Percentiles rank a stretch among this genome's conserved stretches.
Evolutionary conservation across 2,888 invertebrate species (phyloP).

Genomic region (Pseudeuparius sepicola): DNA sequence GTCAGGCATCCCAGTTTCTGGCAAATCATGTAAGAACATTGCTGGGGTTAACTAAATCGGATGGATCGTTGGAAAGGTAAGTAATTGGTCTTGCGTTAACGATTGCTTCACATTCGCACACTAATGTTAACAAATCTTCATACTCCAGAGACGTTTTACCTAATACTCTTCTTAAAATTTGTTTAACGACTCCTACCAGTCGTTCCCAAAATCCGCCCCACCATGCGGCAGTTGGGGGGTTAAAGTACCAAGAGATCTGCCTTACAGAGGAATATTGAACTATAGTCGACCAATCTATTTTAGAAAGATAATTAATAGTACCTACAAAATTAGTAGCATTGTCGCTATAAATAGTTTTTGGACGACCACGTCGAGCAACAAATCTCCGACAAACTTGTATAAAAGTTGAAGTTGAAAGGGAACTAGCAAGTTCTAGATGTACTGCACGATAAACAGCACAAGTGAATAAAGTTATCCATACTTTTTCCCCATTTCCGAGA

Average conservation of each 20-base stretch:
- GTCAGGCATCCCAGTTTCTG: slow-evolving; percentile 17
- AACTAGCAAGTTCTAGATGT: slow-evolving; percentile 16
- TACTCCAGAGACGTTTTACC: slow-evolving; percentile 26
- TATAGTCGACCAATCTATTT: too few relatives aligned
- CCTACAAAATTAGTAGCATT: slow-evolving; percentile 17
- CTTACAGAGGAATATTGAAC: slow-evolving; percentile 14
- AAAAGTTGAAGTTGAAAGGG: slow-evolving; percentile 28
- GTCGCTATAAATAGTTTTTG: too few relatives aligned
- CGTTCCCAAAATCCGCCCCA: too few relatives aligned
- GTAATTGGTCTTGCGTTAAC: too few relatives aligned
- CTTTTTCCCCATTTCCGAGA: slow-evolving; percentile 16
- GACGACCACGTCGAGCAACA: slow-evolving; percentile 15
- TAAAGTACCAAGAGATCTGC: slow-evolving; percentile 30
- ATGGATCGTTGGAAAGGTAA: too few relatives aligned
- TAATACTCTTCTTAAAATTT: slow-evolving; percentile 29
- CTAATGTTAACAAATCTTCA: slow-evolving; percentile 23
- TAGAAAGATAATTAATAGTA: too few relatives aligned
- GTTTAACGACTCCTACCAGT: slow-evolving; percentile 33
- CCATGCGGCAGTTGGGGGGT: too few relatives aligned
- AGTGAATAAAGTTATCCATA: slow-evolving; percentile 18
- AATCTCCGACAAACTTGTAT: slow-evolving; percentile 9
- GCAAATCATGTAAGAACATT: slow-evolving; percentile 23
- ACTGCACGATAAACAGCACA: slow-evolving; percentile 19
- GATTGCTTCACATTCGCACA: slow-evolving; percentile 28
- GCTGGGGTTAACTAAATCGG: slow-evolving; percentile 19